A percentile compares a stretch with the other conserved stretches of the same genome.
These are phyloP conservation scores for Hyperoplus lanceolatus DNA, from an alignment of 2,797 vertebrate species.

Conservation along the genomic window DNA sequence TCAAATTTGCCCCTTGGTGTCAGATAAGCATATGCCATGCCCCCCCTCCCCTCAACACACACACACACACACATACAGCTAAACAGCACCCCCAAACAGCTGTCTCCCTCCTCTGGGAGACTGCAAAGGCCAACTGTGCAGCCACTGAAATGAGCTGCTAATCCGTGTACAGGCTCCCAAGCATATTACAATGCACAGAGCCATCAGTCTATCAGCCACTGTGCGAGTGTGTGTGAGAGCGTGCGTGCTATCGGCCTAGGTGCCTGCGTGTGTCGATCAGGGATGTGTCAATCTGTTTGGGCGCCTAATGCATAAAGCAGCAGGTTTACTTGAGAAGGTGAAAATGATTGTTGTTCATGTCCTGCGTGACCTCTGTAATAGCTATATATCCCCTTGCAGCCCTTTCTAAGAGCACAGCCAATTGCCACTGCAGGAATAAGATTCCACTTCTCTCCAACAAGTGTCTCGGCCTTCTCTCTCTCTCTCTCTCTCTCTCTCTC, in stretches of 20 bases:
- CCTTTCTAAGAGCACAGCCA: slow-evolving; percentile 48
- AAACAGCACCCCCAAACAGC: slow-evolving; percentile 72
- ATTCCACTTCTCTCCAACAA: slow-evolving; percentile 71
- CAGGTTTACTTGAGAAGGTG: slow-evolving; percentile 57
- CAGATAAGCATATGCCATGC: slow-evolving; percentile 73
- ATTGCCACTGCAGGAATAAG: slow-evolving; percentile 50
- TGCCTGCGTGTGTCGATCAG: slow-evolving; percentile 47
- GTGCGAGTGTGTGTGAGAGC: slow-evolving; percentile 24
- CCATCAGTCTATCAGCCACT: slow-evolving; percentile 58
- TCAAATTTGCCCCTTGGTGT: slow-evolving; percentile 81
- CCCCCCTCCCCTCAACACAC: slow-evolving; percentile 10
- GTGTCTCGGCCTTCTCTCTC: slow-evolving; percentile 55
- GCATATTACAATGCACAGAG: slow-evolving; percentile 78
- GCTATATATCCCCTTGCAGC: slow-evolving; percentile 55
- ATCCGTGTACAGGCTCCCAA: slow-evolving; percentile 81
- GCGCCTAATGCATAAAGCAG: slow-evolving; percentile 60
- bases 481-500: not conserved
- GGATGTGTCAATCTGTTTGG: slow-evolving; percentile 72
- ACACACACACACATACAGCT: slow-evolving; percentile 31
- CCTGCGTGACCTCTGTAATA: slow-evolving; percentile 70
- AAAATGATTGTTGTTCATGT: slow-evolving; percentile 71
- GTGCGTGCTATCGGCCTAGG: slow-evolving; percentile 33
- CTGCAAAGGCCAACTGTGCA: slow-evolving; percentile 80
- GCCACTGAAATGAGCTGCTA: slow-evolving; percentile 84
- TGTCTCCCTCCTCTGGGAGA: slow-evolving; percentile 76